Percentiles rank a stretch among this genome's conserved stretches.
These are phyloP conservation scores for Acipenser transmontanus DNA, from an alignment of 2,797 vertebrate species.

Conservation along the genomic window DNA sequence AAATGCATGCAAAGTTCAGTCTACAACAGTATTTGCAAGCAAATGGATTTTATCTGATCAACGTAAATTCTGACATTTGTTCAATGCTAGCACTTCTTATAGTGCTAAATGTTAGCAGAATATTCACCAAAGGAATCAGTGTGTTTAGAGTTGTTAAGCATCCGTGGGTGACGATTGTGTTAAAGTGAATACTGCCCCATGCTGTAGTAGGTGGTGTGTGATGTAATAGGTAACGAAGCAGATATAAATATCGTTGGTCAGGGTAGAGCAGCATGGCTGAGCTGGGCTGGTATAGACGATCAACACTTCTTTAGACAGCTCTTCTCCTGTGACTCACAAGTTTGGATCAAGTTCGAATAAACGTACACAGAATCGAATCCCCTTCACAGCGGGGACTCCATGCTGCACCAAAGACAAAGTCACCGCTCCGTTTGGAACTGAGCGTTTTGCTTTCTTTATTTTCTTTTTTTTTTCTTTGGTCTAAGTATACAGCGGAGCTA, in stretches of 20 bases:
- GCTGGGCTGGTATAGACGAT: conserved; percentile 58
- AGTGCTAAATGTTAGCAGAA: conserved; percentile 22
- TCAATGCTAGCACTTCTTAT: conserved; percentile 13
- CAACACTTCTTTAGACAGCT: conserved; percentile 42
- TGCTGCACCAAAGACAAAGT: conserved; percentile 54
- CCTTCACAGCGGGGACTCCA: conserved; percentile 46
- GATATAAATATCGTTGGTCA: conserved; percentile 82
- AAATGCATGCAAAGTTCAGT: conserved; percentile 27
- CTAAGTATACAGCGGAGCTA: conserved; percentile 45
- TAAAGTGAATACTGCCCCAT: conserved; percentile 44
- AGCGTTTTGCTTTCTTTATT: conserved; percentile 38
- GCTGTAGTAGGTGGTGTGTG: conserved; percentile 70
- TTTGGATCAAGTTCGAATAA: conserved; percentile 54
- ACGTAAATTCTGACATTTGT: conserved; percentile 32
- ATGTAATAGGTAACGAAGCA: conserved; percentile 73
- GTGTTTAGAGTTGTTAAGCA: conserved; percentile 43
- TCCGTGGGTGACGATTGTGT: conserved; percentile 45
- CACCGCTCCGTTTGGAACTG: conserved; percentile 55
- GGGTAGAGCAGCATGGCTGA: conserved; percentile 66
- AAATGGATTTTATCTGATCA: conserved; percentile 19
- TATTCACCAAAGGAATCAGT: conserved; percentile 26
- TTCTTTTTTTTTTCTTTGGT: conserved; percentile 32
- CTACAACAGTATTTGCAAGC: conserved; percentile 27
- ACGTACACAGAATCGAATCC: conserved; percentile 25
- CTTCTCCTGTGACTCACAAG: conserved; percentile 40